Conservation (phyloP, 2,113 vertebrate species). For the Cebidichthys violaceus region DNA sequence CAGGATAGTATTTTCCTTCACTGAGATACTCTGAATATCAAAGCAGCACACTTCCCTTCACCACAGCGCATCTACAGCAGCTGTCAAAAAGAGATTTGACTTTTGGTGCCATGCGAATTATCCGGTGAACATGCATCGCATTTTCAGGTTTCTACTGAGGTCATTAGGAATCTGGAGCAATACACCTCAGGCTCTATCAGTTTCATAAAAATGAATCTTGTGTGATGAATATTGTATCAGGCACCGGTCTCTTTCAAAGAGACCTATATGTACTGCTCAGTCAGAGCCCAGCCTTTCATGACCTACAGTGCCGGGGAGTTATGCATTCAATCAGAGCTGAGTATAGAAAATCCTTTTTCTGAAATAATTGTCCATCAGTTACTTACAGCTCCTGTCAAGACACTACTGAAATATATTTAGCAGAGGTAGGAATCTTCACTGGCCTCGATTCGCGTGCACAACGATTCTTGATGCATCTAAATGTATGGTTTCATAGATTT, state of each 20-base stretch:
- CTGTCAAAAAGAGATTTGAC: constrained; percentile 61
- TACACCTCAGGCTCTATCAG: constrained; percentile 49
- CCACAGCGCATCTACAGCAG: constrained; percentile 13
- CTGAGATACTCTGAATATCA: neutral
- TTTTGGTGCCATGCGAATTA: constrained; percentile 51
- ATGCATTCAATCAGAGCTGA: constrained; percentile 1
- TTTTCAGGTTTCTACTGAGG: constrained; percentile 49
- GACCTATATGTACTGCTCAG: constrained; percentile 31
- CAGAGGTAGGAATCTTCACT: neutral
- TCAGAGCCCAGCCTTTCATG: constrained; percentile 32
- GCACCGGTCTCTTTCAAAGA: constrained; percentile 42
- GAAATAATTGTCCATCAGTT: constrained; percentile 17
- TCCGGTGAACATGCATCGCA: constrained; percentile 46
- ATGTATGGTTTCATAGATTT: neutral
- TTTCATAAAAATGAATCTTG: constrained; percentile 58
- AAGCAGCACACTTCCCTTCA: constrained; percentile 6
- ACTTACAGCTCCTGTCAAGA: constrained; percentile 12
- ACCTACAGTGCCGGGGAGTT: constrained; percentile 35
- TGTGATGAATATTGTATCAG: constrained; percentile 75
- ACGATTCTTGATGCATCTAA: neutral
- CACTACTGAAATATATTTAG: neutral
- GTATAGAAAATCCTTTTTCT: constrained; percentile 15
- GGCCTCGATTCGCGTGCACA: too few relatives aligned
- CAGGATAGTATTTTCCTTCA: neutral
- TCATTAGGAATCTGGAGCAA: constrained; percentile 65